Conservation (phyloP, 37 sponge, comb jelly and placozoan genomes). For the Aphrocallistes beatrix region DNA sequence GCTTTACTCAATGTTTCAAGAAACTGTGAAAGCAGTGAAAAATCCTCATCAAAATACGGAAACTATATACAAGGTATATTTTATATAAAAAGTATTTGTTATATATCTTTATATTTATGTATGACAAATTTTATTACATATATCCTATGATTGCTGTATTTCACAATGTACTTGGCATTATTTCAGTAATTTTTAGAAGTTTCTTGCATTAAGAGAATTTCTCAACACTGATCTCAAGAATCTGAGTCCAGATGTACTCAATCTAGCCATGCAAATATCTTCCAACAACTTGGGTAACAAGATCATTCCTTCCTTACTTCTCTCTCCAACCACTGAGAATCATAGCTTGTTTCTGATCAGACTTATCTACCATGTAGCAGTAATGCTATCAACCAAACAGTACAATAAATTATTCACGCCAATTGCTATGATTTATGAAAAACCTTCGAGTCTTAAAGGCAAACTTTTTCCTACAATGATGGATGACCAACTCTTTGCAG, state of each 20-base stretch:
- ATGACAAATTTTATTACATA: too few species aligned
- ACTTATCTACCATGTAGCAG: background rate
- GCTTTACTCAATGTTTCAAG: background rate
- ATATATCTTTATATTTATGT: too few species aligned
- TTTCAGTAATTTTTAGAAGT: background rate
- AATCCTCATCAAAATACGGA: too few species aligned
- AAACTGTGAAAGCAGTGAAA: background rate
- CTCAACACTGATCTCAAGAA: background rate
- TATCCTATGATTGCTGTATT: too few species aligned
- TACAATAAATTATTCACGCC: background rate
- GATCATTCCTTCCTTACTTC: background rate
- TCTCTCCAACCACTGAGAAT: background rate
- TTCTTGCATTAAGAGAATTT: background rate
- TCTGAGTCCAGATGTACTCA: background rate
- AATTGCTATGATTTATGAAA: background rate
- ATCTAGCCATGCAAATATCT: background rate
- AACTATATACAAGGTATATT: too few species aligned
- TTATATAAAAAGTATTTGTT: too few species aligned
- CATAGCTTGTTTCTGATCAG: background rate
- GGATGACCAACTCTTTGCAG: background rate
- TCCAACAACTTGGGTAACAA: background rate
- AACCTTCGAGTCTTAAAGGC: background rate
- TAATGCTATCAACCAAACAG: background rate
- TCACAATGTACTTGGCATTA: too few species aligned
- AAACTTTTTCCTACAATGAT: conserved; percentile 1